Conservation (phyloP, 2,797 vertebrate genomes). For the Lithobates pipiens region DNA sequence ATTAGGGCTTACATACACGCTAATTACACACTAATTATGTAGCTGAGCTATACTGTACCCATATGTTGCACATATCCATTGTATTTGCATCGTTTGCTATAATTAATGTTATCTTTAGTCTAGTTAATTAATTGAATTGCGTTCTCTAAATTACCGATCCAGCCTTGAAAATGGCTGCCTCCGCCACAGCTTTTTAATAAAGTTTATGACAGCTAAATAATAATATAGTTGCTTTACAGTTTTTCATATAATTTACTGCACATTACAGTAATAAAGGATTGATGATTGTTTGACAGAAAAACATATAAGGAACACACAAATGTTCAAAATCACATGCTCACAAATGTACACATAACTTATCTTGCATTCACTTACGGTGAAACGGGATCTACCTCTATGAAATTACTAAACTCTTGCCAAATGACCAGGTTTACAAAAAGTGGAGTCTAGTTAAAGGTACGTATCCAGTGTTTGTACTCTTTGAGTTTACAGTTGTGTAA, state of each 20-base stretch:
- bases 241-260: background rate
- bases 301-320: background rate
- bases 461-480: background rate
- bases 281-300: background rate
- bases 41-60: too few relatives aligned
- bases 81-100: too few relatives aligned
- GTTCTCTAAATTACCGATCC: background rate
- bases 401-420: background rate
- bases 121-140: background rate
- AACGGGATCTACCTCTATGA: conserved; percentile 40
- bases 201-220: background rate
- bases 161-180: background rate
- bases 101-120: too few relatives aligned
- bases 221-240: background rate
- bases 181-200: background rate
- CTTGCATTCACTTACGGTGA: background rate
- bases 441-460: background rate
- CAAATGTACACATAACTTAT: background rate
- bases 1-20: too few relatives aligned
- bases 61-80: too few relatives aligned
- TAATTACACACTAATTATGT: too few relatives aligned
- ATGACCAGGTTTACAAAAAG: conserved; percentile 10
- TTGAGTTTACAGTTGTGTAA: conserved; percentile 11
- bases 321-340: background rate
- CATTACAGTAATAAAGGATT: background rate